Evolutionary conservation across 2,113 vertebrate genomes (phyloP), one percentile per base, ranked within the genome.

Genomic region (Polyodon spathula): DNA sequence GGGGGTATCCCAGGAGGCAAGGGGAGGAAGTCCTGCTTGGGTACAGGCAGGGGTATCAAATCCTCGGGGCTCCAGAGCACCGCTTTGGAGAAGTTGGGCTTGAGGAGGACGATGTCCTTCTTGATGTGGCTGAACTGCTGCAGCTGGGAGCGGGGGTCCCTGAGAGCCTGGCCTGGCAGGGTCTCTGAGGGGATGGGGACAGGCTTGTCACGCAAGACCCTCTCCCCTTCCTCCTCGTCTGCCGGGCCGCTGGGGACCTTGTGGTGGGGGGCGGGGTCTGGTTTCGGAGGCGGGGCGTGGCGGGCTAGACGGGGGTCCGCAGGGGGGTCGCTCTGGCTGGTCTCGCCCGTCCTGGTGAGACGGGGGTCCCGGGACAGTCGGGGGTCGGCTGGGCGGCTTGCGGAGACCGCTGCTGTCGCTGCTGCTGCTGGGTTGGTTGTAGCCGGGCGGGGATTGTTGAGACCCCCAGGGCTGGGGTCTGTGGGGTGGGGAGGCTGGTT

Each of bases 51-150:
- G 0, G 95, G 95, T 2, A 97, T 91, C 1, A 97, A 81, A 59
- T 97, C 95, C 70, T 96, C 94, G 0, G 95, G 92, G 8, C 86
- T 93, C 95, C 95, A 97, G 1, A 96, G 80, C 62, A 97, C 79
- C 1, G 82, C 69, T 58, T 92, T 91, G 52, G 87, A 66, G 0
- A 95, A 97, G 43, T 71, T 77, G 0, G 95, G 95, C 66, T 84
- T 86, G 68, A 75, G 77, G 8, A 97, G 84, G 7, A 88, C 37
- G 0, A 94, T 70, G 1, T 95, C 95, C 65, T 93, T 97, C 73
- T 93, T 95, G 65, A 97, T 97, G 80, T 96, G 94, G 71, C 94
- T 95, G 73, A 95, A 95, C 70, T 95, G 91, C 68, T 94, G 92
- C 40, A 97, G 86, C 70, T 94, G 93, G 0, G 80, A 82, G 0